These are phyloP conservation scores for Trinectes maculatus DNA, from an alignment of 2,113 vertebrate genomes.

Conservation along the genomic window DNA sequence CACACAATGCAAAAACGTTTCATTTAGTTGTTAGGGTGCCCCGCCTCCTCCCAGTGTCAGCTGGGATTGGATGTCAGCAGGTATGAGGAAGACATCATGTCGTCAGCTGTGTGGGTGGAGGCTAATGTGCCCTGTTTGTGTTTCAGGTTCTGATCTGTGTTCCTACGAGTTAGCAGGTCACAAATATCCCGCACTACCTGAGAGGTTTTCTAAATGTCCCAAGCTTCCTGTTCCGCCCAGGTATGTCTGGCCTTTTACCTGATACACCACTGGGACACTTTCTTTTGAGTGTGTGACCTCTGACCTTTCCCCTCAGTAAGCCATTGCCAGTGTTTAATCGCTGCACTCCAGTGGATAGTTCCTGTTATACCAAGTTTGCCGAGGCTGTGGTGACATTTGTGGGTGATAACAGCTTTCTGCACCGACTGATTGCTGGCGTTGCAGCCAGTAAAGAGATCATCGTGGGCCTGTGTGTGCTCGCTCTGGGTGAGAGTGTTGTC, in stretches of 20 bases:
- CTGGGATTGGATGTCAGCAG: neutral
- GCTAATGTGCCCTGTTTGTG: neutral
- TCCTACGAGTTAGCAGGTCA: conserved; percentile 88
- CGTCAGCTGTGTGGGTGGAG: neutral
- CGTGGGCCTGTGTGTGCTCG: conserved; percentile 96
- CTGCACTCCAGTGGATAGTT: conserved; percentile 96
- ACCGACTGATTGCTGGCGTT: conserved; percentile 95
- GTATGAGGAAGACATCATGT: neutral
- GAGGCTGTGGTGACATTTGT: conserved; percentile 97
- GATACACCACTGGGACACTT: neutral
- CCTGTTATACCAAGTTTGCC: conserved; percentile 96
- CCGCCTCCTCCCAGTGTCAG: too few species aligned
- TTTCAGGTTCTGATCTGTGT: conserved; percentile 91
- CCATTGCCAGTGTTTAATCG: conserved; percentile 97
- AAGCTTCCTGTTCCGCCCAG: conserved; percentile 95
- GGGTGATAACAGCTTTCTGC: conserved; percentile 95
- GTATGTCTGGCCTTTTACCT: conserved; percentile 75
- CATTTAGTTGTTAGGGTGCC: too few species aligned
- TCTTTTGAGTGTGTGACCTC: neutral
- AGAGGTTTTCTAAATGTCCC: conserved; percentile 88
- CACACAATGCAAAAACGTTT: too few species aligned
- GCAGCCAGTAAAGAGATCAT: conserved; percentile 99
- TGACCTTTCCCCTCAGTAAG: conserved; percentile 75
- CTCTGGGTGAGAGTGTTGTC: conserved; percentile 97
- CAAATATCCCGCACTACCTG: conserved; percentile 86